Conservation (phyloP, 2,113 vertebrate genomes). For the Conger conger region DNA sequence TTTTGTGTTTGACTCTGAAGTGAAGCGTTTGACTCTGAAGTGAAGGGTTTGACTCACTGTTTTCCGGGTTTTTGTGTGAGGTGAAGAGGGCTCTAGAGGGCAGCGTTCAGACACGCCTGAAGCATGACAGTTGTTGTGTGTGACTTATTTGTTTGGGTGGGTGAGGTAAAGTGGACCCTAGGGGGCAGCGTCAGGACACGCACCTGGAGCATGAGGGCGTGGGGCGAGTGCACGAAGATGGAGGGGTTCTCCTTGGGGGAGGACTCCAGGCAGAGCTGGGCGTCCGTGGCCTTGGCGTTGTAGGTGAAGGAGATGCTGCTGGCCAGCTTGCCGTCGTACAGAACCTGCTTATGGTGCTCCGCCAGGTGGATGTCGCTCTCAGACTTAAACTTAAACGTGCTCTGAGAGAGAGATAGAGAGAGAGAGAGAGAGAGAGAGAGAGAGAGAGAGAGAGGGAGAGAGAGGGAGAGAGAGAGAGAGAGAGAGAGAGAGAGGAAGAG, state of each 20-base stretch:
- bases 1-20: too few species aligned
- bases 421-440: too few species aligned
- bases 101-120: too few species aligned
- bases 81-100: too few species aligned
- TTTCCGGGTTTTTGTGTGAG: too few species aligned
- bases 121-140: too few species aligned
- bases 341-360: constrained; percentile 96
- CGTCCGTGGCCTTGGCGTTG: constrained; percentile 96
- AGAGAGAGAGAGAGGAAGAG: too few species aligned
- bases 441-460: neutral
- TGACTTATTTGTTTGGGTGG: too few species aligned
- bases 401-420: constrained; percentile 75
- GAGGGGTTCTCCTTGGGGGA: constrained; percentile 97
- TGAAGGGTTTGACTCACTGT: too few species aligned
- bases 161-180: neutral
- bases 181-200: constrained; percentile 30
- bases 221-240: constrained; percentile 97
- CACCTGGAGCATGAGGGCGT: constrained; percentile 98
- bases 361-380: constrained; percentile 98
- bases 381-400: constrained; percentile 98
- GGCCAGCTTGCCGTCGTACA: constrained; percentile 96
- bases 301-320: constrained; percentile 97
- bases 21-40: too few species aligned
- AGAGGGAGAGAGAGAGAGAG: too few species aligned
- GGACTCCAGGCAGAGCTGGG: constrained; percentile 96